Evolutionary conservation across 2,888 invertebrate species (phyloP).

Genomic region (Cataglyphis cursor): DNA sequence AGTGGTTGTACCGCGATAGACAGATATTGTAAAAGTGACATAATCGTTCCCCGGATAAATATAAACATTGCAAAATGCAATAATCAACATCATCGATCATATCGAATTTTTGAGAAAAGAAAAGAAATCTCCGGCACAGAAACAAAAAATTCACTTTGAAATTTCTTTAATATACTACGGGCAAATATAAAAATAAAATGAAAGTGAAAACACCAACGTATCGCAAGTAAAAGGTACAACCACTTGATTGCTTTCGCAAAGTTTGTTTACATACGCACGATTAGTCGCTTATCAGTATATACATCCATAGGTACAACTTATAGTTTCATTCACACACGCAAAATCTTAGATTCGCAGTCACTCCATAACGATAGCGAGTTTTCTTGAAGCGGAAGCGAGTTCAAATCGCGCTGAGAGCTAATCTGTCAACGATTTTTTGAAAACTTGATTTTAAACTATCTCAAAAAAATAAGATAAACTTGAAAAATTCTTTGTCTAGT

Average conservation of each 20-base stretch:
- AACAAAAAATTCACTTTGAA: background rate
- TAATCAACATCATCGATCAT: background rate
- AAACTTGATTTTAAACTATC: background rate
- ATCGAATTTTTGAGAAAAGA: background rate
- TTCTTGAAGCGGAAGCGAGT: background rate
- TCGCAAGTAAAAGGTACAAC: constrained; percentile 65
- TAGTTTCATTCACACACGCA: constrained; percentile 63
- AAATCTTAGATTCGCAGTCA: constrained; percentile 62
- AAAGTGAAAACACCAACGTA: constrained; percentile 20
- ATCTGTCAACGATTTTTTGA: background rate
- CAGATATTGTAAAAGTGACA: background rate
- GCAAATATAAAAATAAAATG: background rate
- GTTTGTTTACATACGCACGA: constrained; percentile 61
- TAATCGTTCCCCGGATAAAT: constrained; percentile 14
- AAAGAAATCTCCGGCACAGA: background rate
- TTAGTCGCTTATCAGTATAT: constrained; percentile 61
- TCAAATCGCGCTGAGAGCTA: background rate
- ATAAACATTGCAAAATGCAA: background rate
- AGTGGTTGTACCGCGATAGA: constrained; percentile 70
- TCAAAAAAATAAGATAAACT: background rate
- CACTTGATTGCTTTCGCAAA: constrained; percentile 66
- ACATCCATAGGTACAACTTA: constrained; percentile 63
- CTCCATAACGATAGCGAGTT: constrained; percentile 64
- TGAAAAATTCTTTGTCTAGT: background rate
- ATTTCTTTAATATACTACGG: background rate